These are phyloP conservation scores for Rhinogobius similis DNA, from an alignment of 2,113 vertebrate species.

Conservation along the genomic window DNA sequence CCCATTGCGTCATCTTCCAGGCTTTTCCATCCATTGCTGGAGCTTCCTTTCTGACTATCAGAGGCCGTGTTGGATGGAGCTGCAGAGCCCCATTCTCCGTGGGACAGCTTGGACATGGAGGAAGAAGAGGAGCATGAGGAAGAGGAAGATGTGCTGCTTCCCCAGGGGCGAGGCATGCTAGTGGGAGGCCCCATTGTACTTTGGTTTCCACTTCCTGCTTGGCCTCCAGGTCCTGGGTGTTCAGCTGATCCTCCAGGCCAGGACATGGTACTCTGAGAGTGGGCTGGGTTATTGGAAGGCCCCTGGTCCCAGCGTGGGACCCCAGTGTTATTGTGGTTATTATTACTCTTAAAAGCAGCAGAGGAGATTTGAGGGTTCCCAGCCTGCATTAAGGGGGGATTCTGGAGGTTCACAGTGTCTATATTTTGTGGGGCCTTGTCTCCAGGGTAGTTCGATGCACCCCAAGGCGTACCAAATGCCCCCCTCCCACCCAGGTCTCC, in stretches of 20 bases:
- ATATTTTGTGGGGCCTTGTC: slow-evolving; percentile 87
- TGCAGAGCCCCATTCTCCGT: slow-evolving; percentile 88
- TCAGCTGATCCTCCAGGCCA: slow-evolving; percentile 79
- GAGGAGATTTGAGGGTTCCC: slow-evolving; percentile 80
- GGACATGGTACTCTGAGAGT: slow-evolving; percentile 75
- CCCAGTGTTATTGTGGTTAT: slow-evolving; percentile 76
- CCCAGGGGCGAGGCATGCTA: slow-evolving; percentile 86
- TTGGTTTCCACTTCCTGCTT: slow-evolving; percentile 71
- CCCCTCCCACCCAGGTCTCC: slow-evolving; percentile 83
- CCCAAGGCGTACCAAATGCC: slow-evolving; percentile 90
- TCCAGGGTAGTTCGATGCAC: slow-evolving; percentile 87
- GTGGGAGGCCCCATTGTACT: slow-evolving; percentile 72
- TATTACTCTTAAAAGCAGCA: slow-evolving; percentile 87
- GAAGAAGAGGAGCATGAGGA: slow-evolving; percentile 79
- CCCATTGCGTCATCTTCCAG: slow-evolving; percentile 89
- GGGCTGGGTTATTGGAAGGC: slow-evolving; percentile 64
- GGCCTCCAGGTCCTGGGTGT: slow-evolving; percentile 44
- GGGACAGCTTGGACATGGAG: slow-evolving; percentile 75
- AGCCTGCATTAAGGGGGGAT: slow-evolving; percentile 85
- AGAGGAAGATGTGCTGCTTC: slow-evolving; percentile 77
- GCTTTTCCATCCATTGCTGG: slow-evolving; percentile 89
- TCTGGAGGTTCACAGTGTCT: slow-evolving; percentile 97
- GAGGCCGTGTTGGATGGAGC: slow-evolving; percentile 78
- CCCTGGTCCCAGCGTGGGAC: slow-evolving; percentile 89
- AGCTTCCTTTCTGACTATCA: slow-evolving; percentile 86